Percentiles rank a stretch among this genome's conserved stretches.
These are phyloP conservation scores for Oncorhynchus gorbuscha DNA, from an alignment of 2,113 vertebrate genomes.

Conservation along the genomic window DNA sequence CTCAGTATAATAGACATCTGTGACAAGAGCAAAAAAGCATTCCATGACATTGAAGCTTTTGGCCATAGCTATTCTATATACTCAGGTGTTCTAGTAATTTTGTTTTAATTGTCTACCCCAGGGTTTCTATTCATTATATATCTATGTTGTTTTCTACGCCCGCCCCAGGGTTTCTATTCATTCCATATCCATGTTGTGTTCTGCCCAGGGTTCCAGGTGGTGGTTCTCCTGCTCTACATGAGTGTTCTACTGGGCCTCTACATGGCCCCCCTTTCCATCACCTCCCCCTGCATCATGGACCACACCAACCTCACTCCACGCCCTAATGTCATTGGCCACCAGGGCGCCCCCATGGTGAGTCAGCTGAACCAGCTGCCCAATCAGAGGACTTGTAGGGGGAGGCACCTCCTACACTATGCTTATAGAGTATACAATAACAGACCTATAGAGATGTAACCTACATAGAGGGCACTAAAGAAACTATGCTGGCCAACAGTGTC, in stretches of 20 bases:
- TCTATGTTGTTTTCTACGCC: no score
- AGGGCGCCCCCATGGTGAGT: conserved; percentile 89
- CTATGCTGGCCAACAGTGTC: neutral
- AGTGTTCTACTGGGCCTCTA: conserved; percentile 84
- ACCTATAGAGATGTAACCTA: neutral
- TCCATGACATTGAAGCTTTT: no score
- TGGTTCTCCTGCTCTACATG: conserved; percentile 83
- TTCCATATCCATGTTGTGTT: neutral
- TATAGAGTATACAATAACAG: neutral
- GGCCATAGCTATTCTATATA: no score
- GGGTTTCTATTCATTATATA: conserved; percentile 46
- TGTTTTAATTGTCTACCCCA: no score
- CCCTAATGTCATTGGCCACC: conserved; percentile 87
- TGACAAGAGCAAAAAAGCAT: no score
- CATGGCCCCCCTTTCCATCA: conserved; percentile 85
- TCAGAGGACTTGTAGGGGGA: neutral
- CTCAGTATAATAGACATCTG: no score
- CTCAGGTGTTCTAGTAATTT: no score
- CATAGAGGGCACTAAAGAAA: neutral
- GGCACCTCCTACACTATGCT: neutral
- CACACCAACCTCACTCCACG: conserved; percentile 79
- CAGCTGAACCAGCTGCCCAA: conserved; percentile 2
- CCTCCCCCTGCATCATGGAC: conserved; percentile 96
- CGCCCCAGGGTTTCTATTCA: no score
- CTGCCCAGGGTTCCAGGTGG: conserved; percentile 83